These are phyloP conservation scores for Clitarchus hookeri DNA, from an alignment of 2,888 invertebrate genomes.

Conservation along the genomic window DNA sequence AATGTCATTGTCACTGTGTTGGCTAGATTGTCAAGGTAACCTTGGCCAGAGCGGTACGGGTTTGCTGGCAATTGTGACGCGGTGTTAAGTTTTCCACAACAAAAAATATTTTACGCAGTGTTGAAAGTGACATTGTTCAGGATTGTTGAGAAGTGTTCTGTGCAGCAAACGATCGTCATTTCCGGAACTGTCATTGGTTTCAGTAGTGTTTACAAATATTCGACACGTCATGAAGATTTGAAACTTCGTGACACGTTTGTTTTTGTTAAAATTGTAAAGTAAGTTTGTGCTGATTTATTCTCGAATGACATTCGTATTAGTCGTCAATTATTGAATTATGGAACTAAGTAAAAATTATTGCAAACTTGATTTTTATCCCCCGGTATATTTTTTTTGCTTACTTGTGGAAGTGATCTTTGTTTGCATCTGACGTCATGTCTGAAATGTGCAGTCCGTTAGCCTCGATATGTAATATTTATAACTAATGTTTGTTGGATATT, in stretches of 20 bases:
- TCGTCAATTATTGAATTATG: neutral
- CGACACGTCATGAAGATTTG: neutral
- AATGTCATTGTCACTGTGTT: too few species aligned
- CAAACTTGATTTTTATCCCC: neutral
- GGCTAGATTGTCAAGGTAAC: too few species aligned
- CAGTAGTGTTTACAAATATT: neutral
- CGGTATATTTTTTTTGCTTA: too few species aligned
- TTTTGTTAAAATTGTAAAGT: neutral
- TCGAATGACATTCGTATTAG: neutral
- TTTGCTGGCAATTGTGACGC: too few species aligned
- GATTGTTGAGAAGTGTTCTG: too few species aligned
- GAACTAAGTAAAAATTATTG: neutral
- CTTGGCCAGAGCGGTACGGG: too few species aligned
- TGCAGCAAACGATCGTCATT: too few species aligned
- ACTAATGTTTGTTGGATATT: neutral
- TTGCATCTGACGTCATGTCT: neutral
- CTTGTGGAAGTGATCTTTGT: neutral
- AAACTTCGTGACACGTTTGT: neutral
- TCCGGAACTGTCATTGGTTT: too few species aligned
- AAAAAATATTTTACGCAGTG: too few species aligned
- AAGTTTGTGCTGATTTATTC: neutral
- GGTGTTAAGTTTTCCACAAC: too few species aligned
- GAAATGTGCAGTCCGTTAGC: neutral
- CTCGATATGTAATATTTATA: neutral
- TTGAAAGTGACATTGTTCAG: too few species aligned